These are phyloP conservation scores for Margaritifera margaritifera DNA, from an alignment of 2,888 invertebrate genomes.

Conservation along the genomic window DNA sequence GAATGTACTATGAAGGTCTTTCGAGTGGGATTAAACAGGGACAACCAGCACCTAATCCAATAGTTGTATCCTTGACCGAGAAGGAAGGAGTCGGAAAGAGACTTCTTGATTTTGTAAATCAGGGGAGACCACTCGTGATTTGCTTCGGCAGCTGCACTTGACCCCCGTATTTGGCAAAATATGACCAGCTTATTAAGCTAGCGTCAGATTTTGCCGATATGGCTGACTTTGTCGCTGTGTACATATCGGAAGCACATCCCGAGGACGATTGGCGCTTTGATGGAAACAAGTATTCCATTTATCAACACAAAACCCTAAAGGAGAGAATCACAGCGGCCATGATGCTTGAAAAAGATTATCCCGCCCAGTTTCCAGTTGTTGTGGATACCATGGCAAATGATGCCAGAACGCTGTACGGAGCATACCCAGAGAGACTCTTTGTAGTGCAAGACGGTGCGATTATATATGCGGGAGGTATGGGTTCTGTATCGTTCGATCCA, in stretches of 20 bases:
- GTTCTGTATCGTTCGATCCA: conserved; percentile 17
- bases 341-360: conserved; percentile 15
- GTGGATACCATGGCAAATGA: conserved; percentile 35
- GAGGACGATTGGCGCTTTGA: conserved; percentile 31
- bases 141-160: conserved; percentile 42
- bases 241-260: conserved; percentile 36
- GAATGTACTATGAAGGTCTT: conserved; percentile 1
- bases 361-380: conserved; percentile 18
- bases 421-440: conserved; percentile 33
- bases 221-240: conserved; percentile 38
- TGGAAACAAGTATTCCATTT: conserved; percentile 20
- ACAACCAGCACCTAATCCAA: conserved; percentile 15
- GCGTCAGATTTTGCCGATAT: conserved; percentile 23
- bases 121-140: conserved; percentile 30
- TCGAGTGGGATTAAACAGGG: conserved; percentile 8
- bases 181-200: conserved; percentile 24
- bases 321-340: conserved; percentile 32
- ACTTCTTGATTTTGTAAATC: conserved; percentile 20
- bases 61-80: conserved; percentile 8
- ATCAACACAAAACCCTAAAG: conserved; percentile 28
- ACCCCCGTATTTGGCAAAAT: conserved; percentile 37
- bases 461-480: conserved; percentile 18
- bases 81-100: conserved; percentile 5
- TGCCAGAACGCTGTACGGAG: conserved; percentile 19
- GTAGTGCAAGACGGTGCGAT: conserved; percentile 23